A percentile compares a stretch with the other conserved stretches of the same genome.
Evolutionary conservation across 2,888 invertebrate genomes (phyloP).

Genomic region (Eudemis profundana): DNA sequence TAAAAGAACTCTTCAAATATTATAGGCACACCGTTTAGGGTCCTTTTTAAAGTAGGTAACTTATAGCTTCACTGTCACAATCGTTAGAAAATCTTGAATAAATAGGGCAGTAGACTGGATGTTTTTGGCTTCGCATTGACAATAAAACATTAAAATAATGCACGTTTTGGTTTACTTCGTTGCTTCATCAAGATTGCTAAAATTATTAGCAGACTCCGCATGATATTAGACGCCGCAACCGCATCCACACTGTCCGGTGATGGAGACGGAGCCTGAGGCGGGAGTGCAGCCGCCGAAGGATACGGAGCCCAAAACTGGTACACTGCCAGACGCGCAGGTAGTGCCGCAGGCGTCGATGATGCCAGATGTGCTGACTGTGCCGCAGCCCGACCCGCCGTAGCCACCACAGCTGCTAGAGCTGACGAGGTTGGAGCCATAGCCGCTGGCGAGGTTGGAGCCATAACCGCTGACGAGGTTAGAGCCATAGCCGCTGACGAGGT

Average conservation of each 20-base stretch:
- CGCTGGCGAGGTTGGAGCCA: too few species aligned
- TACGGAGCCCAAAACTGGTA: conserved; percentile 30
- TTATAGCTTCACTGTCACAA: too few species aligned
- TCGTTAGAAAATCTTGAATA: too few species aligned
- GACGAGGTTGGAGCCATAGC: not conserved
- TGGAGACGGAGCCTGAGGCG: conserved; percentile 26
- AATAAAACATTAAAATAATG: too few species aligned
- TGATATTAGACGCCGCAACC: not conserved
- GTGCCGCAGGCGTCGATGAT: conserved; percentile 9
- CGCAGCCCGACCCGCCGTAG: conserved; percentile 19
- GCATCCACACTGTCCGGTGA: conserved; percentile 39
- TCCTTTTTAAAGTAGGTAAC: too few species aligned
- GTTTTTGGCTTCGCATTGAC: too few species aligned
- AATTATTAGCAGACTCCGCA: not conserved
- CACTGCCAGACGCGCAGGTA: conserved; percentile 5
- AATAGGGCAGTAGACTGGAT: too few species aligned
- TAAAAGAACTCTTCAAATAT: too few species aligned
- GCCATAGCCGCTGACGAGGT: not conserved
- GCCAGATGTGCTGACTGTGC: conserved; percentile 10
- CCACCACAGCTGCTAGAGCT: not conserved
- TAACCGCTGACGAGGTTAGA: too few species aligned
- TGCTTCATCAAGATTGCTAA: not conserved
- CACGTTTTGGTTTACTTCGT: not conserved
- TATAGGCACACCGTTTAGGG: too few species aligned
- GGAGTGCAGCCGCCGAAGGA: conserved; percentile 5